A percentile compares a stretch with the other conserved stretches of the same genome.
Conservation (phyloP, 2,888 invertebrate species). For the Cataglyphis altisquamis region DNA sequence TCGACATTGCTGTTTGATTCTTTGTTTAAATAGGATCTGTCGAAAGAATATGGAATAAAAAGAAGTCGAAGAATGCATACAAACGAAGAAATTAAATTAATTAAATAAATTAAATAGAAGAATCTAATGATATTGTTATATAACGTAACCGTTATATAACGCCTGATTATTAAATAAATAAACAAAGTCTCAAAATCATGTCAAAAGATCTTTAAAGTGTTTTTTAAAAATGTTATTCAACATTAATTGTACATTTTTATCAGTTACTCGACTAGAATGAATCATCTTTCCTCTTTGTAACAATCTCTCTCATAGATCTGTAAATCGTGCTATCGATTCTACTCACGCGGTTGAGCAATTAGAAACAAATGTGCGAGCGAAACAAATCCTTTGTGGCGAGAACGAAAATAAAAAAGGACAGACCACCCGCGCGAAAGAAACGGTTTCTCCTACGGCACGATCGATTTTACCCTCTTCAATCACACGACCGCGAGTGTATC, state of each 20-base stretch:
- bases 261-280: background rate
- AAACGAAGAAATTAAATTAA: background rate
- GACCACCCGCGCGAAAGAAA: constrained; percentile 23
- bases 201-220: background rate
- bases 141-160: background rate
- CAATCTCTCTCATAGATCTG: background rate
- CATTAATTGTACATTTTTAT: background rate
- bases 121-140: background rate
- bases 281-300: background rate
- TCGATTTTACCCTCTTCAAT: constrained; percentile 55
- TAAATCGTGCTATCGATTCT: constrained; percentile 12
- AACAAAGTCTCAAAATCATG: background rate
- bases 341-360: constrained; percentile 25
- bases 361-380: constrained; percentile 27
- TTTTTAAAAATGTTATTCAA: background rate
- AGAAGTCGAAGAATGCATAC: constrained; percentile 26
- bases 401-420: background rate
- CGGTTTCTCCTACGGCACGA: constrained; percentile 10
- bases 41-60: constrained; percentile 50
- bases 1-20: constrained; percentile 65
- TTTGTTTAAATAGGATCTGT: constrained; percentile 68
- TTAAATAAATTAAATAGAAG: background rate
- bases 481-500: constrained; percentile 55
- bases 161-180: background rate
- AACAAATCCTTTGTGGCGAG: constrained; percentile 6